These are phyloP conservation scores for Emydocephalus ijimae DNA, from an alignment of 2,113 vertebrate species.

Conservation along the genomic window DNA sequence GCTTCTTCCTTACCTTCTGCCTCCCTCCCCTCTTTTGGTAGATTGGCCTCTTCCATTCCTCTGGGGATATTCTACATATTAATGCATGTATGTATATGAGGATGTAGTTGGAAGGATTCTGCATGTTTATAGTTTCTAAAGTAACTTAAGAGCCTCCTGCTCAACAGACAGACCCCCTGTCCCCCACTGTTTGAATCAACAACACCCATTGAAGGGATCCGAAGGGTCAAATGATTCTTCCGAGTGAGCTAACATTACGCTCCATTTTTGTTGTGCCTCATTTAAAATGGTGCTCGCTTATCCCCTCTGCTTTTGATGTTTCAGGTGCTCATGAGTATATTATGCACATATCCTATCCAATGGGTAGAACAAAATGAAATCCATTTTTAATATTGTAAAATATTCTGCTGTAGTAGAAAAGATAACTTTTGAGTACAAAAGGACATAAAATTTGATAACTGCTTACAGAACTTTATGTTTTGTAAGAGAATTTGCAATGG, in stretches of 20 bases:
- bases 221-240: slow-evolving; percentile 10
- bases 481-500: slow-evolving; percentile 83
- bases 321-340: slow-evolving; percentile 97
- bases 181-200: slow-evolving; percentile 73
- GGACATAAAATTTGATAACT: slow-evolving; percentile 89
- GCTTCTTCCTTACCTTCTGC: slow-evolving; percentile 28
- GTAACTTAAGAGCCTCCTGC: slow-evolving; percentile 80
- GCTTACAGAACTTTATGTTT: slow-evolving; percentile 77
- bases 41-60: slow-evolving; percentile 55
- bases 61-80: slow-evolving; percentile 58
- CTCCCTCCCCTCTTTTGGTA: slow-evolving; percentile 25
- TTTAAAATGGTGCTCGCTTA: slow-evolving; percentile 90
- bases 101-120: slow-evolving; percentile 72
- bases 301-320: slow-evolving; percentile 78
- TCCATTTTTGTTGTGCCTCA: slow-evolving; percentile 92
- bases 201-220: slow-evolving; percentile 13
- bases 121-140: slow-evolving; percentile 75
- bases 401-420: slow-evolving; percentile 87
- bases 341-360: slow-evolving; percentile 99
- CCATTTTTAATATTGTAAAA: slow-evolving; percentile 93
- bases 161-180: slow-evolving; percentile 82
- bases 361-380: slow-evolving; percentile 86
- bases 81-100: slow-evolving; percentile 6
- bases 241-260: slow-evolving; percentile 37
- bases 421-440: slow-evolving; percentile 84